A percentile compares a stretch with the other conserved stretches of the same genome.
phyloP scores from a whole-genome alignment of 2,797 vertebrate genomes.

The Girardinus metallicus region DNA sequence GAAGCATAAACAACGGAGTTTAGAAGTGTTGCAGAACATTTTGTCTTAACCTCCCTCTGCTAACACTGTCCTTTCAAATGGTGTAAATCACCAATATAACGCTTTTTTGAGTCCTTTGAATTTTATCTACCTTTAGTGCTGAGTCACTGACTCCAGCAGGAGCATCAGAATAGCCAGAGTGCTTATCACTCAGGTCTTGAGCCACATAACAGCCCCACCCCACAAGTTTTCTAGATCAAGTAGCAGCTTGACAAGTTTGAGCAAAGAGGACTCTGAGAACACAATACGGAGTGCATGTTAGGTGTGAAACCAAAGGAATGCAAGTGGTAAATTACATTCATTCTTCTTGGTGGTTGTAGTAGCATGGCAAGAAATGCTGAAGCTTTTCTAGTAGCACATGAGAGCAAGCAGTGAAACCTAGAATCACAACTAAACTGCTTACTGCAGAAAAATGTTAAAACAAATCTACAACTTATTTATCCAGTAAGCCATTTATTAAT shows the following conservation, averaged over 20 bases:
- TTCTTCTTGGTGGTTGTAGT: constrained; percentile 55
- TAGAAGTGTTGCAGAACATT: constrained; percentile 27
- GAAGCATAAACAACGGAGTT: neutral
- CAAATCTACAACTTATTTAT: neutral
- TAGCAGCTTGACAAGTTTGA: constrained; percentile 75
- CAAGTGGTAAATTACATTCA: constrained; percentile 62
- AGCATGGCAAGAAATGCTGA: constrained; percentile 49
- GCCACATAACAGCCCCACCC: constrained; percentile 64
- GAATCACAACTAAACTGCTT: neutral
- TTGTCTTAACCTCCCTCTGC: constrained; percentile 33
- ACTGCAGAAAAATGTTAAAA: neutral
- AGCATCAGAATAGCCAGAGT: constrained; percentile 22
- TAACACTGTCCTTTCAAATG: constrained; percentile 25
- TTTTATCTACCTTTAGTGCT: constrained; percentile 10
- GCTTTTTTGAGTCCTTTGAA: neutral
- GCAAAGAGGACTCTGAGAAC: constrained; percentile 64
- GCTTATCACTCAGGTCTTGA: constrained; percentile 52
- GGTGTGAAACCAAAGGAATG: constrained; percentile 73
- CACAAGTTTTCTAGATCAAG: constrained; percentile 64
- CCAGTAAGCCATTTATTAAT: neutral
- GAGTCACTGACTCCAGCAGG: constrained; percentile 16
- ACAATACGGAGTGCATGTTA: constrained; percentile 64
- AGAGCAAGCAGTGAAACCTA: constrained; percentile 19
- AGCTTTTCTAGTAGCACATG: constrained; percentile 41
- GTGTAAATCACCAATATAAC: constrained; percentile 26